Percentiles rank a stretch among this genome's conserved stretches.
phyloP scores from a whole-genome alignment of 2,113 vertebrate genomes.

The Donacobius atricapilla region DNA sequence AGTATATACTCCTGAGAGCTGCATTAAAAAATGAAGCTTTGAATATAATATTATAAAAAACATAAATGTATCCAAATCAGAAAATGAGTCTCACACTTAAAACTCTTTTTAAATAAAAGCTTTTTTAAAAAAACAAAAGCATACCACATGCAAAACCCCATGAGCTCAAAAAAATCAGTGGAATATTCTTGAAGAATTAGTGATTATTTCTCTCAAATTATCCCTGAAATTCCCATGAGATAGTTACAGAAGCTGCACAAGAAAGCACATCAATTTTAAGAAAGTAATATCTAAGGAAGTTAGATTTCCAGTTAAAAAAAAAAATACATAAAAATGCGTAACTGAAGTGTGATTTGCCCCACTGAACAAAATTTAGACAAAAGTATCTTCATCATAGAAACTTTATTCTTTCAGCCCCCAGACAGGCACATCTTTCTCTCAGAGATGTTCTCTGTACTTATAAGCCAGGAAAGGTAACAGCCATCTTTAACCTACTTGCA shows the following conservation, averaged over 20 bases:
- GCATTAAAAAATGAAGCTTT: background rate
- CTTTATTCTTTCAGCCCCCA: background rate
- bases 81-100: background rate
- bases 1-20: background rate
- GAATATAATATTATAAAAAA: background rate
- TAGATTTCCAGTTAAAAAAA: background rate
- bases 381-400: background rate
- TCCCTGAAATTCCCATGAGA: background rate
- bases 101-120: background rate
- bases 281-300: background rate
- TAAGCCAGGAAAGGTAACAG: background rate
- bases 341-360: background rate
- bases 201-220: background rate
- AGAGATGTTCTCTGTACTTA: background rate
- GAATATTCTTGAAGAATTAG: background rate
- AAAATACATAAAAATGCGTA: background rate
- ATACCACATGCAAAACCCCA: rapidly evolving
- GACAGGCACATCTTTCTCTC: background rate
- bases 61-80: background rate
- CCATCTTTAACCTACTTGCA: background rate
- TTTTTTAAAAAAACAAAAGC: background rate
- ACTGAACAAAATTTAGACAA: background rate
- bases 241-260: background rate
- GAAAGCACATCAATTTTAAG: background rate
- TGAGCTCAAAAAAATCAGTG: background rate